Evolutionary conservation across 2,888 invertebrate species (phyloP), one percentile per base, ranked within the genome.

Genomic region (Iselma pallidipennis): DNA sequence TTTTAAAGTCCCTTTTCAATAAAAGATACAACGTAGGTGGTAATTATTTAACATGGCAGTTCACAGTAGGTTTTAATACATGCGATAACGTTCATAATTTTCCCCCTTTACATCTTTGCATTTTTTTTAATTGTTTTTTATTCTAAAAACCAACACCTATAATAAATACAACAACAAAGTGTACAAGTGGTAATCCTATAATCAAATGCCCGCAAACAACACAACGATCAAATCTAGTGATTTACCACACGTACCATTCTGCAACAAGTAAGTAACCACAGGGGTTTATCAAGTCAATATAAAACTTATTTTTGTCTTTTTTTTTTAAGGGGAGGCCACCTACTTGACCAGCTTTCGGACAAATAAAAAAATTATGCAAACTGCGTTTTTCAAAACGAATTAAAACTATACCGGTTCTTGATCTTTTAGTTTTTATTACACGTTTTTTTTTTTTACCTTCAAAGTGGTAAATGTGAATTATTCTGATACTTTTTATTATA

Each of bases 401-500:
- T n/a, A n/a, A n/a, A n/a, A n/a, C n/a, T n/a, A n/a, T 16, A 37
- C 37, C 14, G 14, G 7, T 16, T 37, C 16, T 37, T 7, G 37
- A 16, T 37, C n/a, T n/a, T n/a, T n/a, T n/a, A n/a, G n/a, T n/a
- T n/a, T n/a, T n/a, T n/a, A n/a, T n/a, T n/a, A n/a, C n/a, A n/a
- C n/a, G n/a, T n/a, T n/a, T n/a, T n/a, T n/a, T n/a, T n/a, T n/a
- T n/a, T n/a, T n/a, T n/a, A n/a, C n/a, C n/a, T n/a, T n/a, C n/a
- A n/a, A n/a, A n/a, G n/a, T n/a, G n/a, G n/a, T n/a, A n/a, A n/a
- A n/a, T n/a, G 66, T 71, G 69, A 74, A 69, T 75, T 75, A 74
- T 74, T 71, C n/a, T 71, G 73, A 73, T 71, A 67, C 67, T 69
- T 75, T n/a, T 75, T 71, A 75, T 72, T 74, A 71, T 70, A 72